Evolutionary conservation across 2,113 vertebrate species (phyloP).

Genomic region (Xenopus borealis): DNA sequence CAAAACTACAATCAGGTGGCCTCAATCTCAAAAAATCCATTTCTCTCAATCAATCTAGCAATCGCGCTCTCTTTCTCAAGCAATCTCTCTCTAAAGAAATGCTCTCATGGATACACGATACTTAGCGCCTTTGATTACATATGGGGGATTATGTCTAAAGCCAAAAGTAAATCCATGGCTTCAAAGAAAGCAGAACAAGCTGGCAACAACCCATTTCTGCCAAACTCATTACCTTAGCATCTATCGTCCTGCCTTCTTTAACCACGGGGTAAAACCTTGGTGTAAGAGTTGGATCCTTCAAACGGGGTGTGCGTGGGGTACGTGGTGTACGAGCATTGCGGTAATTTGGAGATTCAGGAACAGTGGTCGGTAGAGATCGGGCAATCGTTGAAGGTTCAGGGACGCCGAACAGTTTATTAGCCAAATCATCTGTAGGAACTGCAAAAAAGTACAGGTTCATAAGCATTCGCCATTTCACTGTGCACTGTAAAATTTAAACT

Average conservation of each 20-base stretch:
- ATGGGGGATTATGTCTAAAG: too few species aligned
- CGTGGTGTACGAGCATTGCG: constrained; percentile 88
- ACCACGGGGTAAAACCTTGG: constrained; percentile 97
- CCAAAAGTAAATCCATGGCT: too few species aligned
- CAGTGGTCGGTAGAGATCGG: constrained; percentile 90
- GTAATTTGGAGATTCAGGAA: constrained; percentile 94
- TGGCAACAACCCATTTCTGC: too few species aligned
- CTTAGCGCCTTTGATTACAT: too few species aligned
- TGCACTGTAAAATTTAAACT: too few species aligned
- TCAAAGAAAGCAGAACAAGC: background rate
- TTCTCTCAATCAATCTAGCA: too few species aligned
- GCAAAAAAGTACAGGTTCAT: background rate
- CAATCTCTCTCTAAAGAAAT: too few species aligned
- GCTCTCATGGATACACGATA: too few species aligned
- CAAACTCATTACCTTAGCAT: constrained; percentile 78
- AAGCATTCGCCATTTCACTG: too few species aligned
- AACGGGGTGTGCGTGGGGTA: constrained; percentile 89
- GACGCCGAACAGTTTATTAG: constrained; percentile 93
- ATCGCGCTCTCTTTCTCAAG: too few species aligned
- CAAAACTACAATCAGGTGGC: too few species aligned
- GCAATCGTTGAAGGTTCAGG: constrained; percentile 88
- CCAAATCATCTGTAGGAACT: constrained; percentile 96
- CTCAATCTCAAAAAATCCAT: too few species aligned
- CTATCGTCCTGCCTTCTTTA: constrained; percentile 91
- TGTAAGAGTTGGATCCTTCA: constrained; percentile 88